Conservation (phyloP, 2,797 vertebrate species). For the Gymnopithys bicolor region DNA sequence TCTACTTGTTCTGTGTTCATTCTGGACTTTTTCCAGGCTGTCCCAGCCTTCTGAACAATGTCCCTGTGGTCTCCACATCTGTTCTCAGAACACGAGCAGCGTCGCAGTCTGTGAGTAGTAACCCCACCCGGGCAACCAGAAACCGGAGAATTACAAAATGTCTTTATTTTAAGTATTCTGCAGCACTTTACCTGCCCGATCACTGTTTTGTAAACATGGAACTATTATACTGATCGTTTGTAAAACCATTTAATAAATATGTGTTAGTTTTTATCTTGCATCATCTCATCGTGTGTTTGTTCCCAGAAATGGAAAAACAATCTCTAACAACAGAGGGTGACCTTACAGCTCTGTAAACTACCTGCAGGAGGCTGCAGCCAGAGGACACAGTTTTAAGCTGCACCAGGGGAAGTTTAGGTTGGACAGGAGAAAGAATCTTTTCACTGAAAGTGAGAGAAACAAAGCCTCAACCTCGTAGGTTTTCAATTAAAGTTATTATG, state of each 20-base stretch:
- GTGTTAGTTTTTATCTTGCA: conserved; percentile 65
- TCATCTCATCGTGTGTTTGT: not conserved
- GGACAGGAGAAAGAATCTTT: no score
- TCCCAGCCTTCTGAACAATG: not conserved
- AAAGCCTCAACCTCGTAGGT: no score
- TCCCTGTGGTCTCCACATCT: not conserved
- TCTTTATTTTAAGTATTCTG: conserved; percentile 54
- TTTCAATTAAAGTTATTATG: no score
- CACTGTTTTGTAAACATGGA: conserved; percentile 70
- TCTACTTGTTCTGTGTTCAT: not conserved
- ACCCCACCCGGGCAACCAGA: conserved; percentile 11
- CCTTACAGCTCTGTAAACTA: rapidly evolving
- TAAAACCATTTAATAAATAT: conserved; percentile 63
- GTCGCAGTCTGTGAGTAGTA: not conserved
- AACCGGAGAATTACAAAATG: conserved; percentile 63
- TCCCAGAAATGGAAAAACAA: not conserved
- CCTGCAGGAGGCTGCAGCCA: no score
- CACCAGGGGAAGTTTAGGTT: no score
- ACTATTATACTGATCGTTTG: conserved; percentile 58
- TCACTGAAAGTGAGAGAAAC: no score
- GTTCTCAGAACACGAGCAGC: not conserved
- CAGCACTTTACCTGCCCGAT: conserved; percentile 70
- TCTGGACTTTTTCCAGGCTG: not conserved
- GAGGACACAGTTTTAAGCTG: no score
- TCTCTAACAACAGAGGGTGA: rapidly evolving